Evolutionary conservation across 1,140 invertebrate species (phyloP).

Genomic region (Pectinophora gossypiella): DNA sequence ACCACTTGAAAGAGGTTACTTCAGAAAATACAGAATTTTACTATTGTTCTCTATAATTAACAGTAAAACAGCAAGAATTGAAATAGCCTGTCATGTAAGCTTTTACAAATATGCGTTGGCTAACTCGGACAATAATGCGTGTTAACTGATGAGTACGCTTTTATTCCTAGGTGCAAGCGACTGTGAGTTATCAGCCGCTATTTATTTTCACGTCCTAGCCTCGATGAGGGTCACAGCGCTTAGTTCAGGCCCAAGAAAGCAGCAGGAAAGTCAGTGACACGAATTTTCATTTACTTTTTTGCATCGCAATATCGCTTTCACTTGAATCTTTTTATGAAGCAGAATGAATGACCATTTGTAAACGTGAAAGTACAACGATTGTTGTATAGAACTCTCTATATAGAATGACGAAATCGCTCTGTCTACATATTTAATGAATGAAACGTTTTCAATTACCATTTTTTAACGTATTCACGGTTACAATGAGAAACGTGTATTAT

Average conservation of each 20-base stretch:
- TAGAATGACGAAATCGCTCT: conserved; percentile 42
- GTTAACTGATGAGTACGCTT: background rate
- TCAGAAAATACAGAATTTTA: no score
- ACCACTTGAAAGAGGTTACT: no score
- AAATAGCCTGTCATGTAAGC: no score
- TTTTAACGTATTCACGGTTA: background rate
- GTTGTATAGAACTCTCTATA: conserved; percentile 40
- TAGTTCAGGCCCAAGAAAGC: conserved; percentile 32
- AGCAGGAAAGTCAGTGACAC: conserved; percentile 62
- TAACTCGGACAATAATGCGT: no score
- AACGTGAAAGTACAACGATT: conserved; percentile 66
- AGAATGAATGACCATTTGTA: conserved; percentile 53
- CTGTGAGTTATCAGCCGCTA: background rate
- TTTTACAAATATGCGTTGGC: no score
- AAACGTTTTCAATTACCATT: conserved; percentile 40
- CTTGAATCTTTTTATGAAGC: conserved; percentile 55
- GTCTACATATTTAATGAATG: conserved; percentile 52
- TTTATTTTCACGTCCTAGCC: background rate
- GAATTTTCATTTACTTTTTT: conserved; percentile 64
- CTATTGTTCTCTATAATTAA: no score
- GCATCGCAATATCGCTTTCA: conserved; percentile 67
- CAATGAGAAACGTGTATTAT: background rate
- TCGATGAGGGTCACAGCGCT: conserved; percentile 40
- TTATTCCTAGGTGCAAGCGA: background rate
- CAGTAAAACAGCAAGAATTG: no score